Evolutionary conservation across 2,797 vertebrate species (phyloP).

Genomic region (Echiichthys vipera): DNA sequence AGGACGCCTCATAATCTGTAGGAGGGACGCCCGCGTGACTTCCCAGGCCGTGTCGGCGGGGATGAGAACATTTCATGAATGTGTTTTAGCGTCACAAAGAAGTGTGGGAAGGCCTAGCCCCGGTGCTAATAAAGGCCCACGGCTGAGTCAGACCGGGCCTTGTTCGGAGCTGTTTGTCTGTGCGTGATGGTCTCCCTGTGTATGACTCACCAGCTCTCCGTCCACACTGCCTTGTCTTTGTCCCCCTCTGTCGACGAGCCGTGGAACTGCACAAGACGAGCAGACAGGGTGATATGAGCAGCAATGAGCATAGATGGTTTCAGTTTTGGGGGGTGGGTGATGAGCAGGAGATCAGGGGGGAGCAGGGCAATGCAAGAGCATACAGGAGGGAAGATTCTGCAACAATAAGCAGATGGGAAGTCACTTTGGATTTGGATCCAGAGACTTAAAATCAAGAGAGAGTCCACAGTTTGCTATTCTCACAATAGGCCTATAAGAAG

Average conservation of each 20-base stretch:
- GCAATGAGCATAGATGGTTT: conserved; percentile 22
- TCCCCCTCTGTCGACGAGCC: conserved; percentile 60
- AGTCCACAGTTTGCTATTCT: neutral
- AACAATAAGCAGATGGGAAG: neutral
- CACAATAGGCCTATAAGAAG: neutral
- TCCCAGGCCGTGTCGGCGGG: neutral
- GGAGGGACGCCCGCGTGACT: neutral
- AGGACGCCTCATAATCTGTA: no score
- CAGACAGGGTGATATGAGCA: conserved; percentile 30
- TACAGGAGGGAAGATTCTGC: neutral
- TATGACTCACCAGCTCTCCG: conserved; percentile 73
- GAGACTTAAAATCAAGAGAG: neutral
- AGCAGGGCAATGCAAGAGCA: neutral
- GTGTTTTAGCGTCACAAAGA: neutral
- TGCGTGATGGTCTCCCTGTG: conserved; percentile 60
- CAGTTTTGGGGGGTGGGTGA: conserved; percentile 2
- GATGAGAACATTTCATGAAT: neutral
- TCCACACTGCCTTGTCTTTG: conserved; percentile 33
- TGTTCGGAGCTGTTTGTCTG: conserved; percentile 44
- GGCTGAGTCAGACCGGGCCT: conserved; percentile 36
- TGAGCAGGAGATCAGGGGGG: conserved; percentile 6
- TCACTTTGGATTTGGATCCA: neutral
- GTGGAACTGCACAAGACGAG: conserved; percentile 27
- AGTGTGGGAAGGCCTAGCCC: neutral
- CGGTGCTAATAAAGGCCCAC: conserved; percentile 5